Evolutionary conservation across 2,797 vertebrate genomes (phyloP), one percentile per base, ranked within the genome.

Genomic region (Amblyraja radiata): DNA sequence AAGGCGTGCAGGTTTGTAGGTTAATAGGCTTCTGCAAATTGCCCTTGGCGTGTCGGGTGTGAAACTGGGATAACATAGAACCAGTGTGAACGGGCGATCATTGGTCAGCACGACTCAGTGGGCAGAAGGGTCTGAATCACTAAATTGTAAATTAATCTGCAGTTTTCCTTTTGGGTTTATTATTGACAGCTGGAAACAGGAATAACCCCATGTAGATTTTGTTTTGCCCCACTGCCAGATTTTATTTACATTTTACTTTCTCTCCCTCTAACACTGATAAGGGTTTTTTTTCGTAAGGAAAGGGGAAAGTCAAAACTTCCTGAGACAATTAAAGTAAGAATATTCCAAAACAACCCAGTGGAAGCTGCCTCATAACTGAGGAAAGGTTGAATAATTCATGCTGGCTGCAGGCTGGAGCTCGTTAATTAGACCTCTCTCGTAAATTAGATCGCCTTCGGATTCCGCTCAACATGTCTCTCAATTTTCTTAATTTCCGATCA

Each of bases 361-460:
- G 46, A 76, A 92, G 73, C 71, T 74, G 23, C 54, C 71, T 76
- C 5, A 25, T 25, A 1, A 54, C 39, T 73, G 88, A 65, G 18
- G 32, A 86, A 46, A 90, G 36, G 68, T 14, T 92, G 90, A 92
- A 76, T 92, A 54, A 92, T 92, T 92, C 68, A 92, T 54, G 25
- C 28, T 28, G 21, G 90, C 68, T 92, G 90, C 71, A 76, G 90
- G 90, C 61, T 68, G n/a, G 63, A 68, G 63, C 28, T 54, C 28
- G 71, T 92, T 92, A 76, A 92, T 92, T 92, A 28, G 71, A 71
- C 71, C 90, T 71, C 61, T 58, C 71, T 92, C 71, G 54, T 32
- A 28, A 92, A n/a, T 74, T 23, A 92, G 90, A 58, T 58, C 74
- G 25, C 68, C 36, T 92, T 92, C 90, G 28, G 46, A 92, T 58